Percentiles rank a stretch among this genome's conserved stretches.
Conservation (phyloP, 2,888 invertebrate genomes). For the Pristionchus maxplancki region DNA sequence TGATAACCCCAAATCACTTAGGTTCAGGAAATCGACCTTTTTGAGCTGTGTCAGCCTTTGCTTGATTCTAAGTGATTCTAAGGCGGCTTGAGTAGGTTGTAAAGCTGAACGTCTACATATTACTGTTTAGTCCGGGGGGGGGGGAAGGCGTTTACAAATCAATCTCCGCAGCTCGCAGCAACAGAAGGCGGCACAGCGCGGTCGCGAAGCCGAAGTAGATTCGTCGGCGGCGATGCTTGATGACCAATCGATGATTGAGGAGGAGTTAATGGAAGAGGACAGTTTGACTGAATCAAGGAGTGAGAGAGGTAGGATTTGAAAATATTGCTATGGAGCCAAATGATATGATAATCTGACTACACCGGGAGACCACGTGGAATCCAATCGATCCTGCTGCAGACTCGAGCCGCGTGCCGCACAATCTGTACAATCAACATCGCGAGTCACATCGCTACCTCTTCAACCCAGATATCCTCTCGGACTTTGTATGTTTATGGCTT, state of each 20-base stretch:
- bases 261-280: conserved; percentile 36
- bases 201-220: not conserved
- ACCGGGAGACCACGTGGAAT: too few relatives aligned
- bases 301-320: not conserved
- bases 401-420: not conserved
- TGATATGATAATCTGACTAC: too few relatives aligned
- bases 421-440: not conserved
- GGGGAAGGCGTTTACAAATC: too few relatives aligned
- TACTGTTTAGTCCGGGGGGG: too few relatives aligned
- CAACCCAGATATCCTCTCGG: conserved; percentile 37
- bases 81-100: too few relatives aligned
- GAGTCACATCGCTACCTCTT: conserved; percentile 47
- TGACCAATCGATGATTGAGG: conserved; percentile 6
- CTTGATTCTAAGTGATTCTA: too few relatives aligned
- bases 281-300: not conserved
- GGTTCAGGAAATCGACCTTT: too few relatives aligned
- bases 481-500: conserved; percentile 49
- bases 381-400: not conserved
- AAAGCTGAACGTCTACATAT: too few relatives aligned
- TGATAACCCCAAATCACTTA: too few relatives aligned
- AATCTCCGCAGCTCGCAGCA: too few relatives aligned
- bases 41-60: too few relatives aligned
- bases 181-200: not conserved
- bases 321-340: not conserved
- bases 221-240: not conserved